These are phyloP conservation scores for Psophia crepitans DNA, from an alignment of 2,113 vertebrate species.

Conservation along the genomic window DNA sequence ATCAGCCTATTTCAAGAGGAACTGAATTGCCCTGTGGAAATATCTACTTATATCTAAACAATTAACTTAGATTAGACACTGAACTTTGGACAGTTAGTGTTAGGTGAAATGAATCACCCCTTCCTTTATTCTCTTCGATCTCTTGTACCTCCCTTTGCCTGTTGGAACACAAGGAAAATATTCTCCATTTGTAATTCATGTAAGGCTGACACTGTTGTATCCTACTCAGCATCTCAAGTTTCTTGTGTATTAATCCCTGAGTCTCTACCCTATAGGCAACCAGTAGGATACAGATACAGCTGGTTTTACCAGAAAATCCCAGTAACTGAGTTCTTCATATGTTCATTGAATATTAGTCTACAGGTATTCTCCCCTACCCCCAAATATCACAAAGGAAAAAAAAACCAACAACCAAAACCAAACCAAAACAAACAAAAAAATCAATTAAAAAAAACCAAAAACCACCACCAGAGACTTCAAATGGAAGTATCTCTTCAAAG, in stretches of 20 bases:
- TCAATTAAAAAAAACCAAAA: no score
- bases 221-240: not conserved
- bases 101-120: not conserved
- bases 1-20: not conserved
- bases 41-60: not conserved
- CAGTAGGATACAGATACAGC: not conserved
- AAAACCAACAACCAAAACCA: not conserved
- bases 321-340: not conserved
- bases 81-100: not conserved
- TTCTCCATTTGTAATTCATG: not conserved
- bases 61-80: not conserved
- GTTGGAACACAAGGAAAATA: not conserved
- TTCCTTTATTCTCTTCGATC: not conserved
- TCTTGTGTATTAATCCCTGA: not conserved
- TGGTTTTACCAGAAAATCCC: not conserved
- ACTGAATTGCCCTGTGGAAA: not conserved
- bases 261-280: not conserved
- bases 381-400: not conserved
- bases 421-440: no score
- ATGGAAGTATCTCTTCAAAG: not conserved
- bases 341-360: not conserved
- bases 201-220: not conserved
- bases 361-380: not conserved
- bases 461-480: not conserved
- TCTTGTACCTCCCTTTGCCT: not conserved